These are phyloP conservation scores for Venturia canescens DNA, from an alignment of 1,140 invertebrate species.

Conservation along the genomic window DNA sequence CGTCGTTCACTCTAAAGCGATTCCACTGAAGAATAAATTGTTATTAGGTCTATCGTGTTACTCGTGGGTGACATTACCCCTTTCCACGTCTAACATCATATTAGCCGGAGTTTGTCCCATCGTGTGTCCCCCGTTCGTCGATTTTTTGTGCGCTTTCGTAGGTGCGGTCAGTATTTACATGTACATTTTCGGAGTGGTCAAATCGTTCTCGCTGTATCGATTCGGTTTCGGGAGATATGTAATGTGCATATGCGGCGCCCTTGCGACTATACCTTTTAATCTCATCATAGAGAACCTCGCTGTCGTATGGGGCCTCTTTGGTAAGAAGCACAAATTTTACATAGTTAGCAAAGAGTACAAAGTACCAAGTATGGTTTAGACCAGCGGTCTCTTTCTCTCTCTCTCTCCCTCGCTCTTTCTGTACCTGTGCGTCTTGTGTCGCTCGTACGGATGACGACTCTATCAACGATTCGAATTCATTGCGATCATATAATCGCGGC, in stretches of 20 bases:
- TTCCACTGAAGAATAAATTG: constrained; percentile 90
- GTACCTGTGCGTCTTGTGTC: too few relatives aligned
- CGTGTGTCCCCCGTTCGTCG: constrained; percentile 88
- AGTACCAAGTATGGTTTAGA: constrained; percentile 45
- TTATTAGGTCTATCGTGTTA: constrained; percentile 94
- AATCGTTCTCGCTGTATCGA: constrained; percentile 93
- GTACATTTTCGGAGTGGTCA: constrained; percentile 97
- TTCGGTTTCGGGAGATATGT: constrained; percentile 89
- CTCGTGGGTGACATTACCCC: constrained; percentile 96
- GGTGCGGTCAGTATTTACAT: constrained; percentile 96
- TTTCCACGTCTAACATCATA: constrained; percentile 93
- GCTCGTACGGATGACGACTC: too few relatives aligned
- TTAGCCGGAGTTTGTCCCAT: constrained; percentile 91
- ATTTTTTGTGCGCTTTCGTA: constrained; percentile 92
- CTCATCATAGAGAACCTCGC: constrained; percentile 95
- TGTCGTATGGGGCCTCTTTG: constrained; percentile 93
- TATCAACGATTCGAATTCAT: too few relatives aligned
- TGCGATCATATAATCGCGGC: too few relatives aligned
- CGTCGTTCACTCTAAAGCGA: constrained; percentile 92
- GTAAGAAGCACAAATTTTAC: constrained; percentile 97
- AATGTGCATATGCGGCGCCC: constrained; percentile 89
- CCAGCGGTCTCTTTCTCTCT: background rate
- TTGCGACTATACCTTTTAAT: constrained; percentile 94
- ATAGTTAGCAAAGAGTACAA: constrained; percentile 91
- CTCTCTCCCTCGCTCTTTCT: too few relatives aligned